Conservation (phyloP, 2,113 vertebrate species). For the Paramormyrops kingsleyae region DNA sequence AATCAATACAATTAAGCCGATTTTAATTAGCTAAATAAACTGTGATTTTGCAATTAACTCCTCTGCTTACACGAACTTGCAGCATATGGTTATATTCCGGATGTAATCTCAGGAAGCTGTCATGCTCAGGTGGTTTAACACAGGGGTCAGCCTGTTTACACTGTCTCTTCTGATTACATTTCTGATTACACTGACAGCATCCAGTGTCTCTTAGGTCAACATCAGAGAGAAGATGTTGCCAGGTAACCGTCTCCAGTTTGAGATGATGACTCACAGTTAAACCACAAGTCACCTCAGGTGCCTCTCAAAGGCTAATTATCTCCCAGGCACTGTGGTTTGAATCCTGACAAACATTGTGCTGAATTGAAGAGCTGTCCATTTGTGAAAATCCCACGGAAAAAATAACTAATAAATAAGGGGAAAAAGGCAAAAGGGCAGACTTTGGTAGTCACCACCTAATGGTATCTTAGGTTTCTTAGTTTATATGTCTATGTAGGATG, state of each 20-base stretch:
- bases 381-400: not conserved
- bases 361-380: not conserved
- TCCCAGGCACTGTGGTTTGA: not conserved
- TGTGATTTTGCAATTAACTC: not conserved
- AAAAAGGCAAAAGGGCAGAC: not conserved
- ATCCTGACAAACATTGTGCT: not conserved
- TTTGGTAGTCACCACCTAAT: not conserved
- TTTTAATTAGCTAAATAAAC: not conserved
- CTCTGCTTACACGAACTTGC: not conserved
- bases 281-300: conserved; percentile 9
- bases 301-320: conserved; percentile 11
- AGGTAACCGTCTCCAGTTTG: conserved; percentile 3
- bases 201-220: conserved; percentile 6
- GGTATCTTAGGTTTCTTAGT: not conserved
- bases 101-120: not conserved
- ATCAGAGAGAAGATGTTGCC: conserved; percentile 11
- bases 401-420: not conserved
- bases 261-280: conserved; percentile 6
- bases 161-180: conserved; percentile 16
- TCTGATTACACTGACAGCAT: conserved; percentile 11
- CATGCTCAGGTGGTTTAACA: not conserved
- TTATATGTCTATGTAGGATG: not conserved
- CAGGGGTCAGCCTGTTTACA: conserved; percentile 11
- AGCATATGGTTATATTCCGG: not conserved
- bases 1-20: not conserved